Conservation (phyloP, 2,113 vertebrate genomes). For the Sylvilagus bachmani region DNA sequence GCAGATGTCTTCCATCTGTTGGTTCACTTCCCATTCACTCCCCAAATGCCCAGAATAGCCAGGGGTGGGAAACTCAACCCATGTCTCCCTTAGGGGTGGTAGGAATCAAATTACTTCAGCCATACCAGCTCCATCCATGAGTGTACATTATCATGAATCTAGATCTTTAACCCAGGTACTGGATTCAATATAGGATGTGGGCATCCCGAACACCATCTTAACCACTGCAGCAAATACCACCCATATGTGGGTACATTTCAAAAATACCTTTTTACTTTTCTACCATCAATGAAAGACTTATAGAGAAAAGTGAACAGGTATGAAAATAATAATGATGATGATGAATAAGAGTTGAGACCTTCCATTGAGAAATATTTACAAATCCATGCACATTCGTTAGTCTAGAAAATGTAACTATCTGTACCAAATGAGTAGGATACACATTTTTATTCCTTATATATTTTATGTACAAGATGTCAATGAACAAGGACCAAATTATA, state of each 20-base stretch:
- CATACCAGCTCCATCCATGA: no score
- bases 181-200: no score
- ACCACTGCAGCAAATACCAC: no score
- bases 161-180: no score
- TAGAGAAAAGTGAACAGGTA: background rate
- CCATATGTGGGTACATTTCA: background rate
- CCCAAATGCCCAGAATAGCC: no score
- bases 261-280: slow-evolving; percentile 1
- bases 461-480: background rate
- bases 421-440: background rate
- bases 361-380: background rate
- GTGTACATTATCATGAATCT: no score
- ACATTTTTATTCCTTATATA: background rate
- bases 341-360: background rate
- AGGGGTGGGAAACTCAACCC: no score
- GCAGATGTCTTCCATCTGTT: no score
- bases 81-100: no score
- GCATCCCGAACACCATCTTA: no score
- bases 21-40: no score
- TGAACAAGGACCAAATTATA: background rate
- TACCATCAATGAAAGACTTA: background rate
- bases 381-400: background rate
- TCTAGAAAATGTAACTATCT: background rate
- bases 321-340: background rate
- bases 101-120: no score